A percentile compares a stretch with the other conserved stretches of the same genome.
Conservation (phyloP, 2,797 vertebrate genomes). For the Macrochelys suwanniensis region DNA sequence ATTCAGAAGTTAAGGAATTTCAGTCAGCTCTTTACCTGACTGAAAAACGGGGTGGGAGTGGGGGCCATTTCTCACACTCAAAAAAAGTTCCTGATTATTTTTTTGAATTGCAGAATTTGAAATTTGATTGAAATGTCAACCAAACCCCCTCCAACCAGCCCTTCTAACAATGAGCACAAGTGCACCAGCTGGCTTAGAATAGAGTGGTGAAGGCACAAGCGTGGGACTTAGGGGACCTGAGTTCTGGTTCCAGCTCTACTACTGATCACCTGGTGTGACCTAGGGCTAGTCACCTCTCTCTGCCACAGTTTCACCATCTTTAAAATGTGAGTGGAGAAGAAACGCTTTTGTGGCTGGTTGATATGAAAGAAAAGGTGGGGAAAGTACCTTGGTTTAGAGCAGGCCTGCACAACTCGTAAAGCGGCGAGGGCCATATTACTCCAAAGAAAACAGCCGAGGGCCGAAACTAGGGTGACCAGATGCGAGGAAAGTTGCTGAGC, state of each 20-base stretch:
- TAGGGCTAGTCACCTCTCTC: slow-evolving; percentile 64
- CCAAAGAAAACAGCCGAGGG: no score
- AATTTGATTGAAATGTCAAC: background rate
- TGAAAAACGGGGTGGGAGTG: background rate
- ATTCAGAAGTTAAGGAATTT: background rate
- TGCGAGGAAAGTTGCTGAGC: no score
- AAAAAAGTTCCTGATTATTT: slow-evolving; percentile 6
- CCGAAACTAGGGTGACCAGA: no score
- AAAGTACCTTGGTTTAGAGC: background rate
- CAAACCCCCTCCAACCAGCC: background rate
- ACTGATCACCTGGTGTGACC: slow-evolving; percentile 63
- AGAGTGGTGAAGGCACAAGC: slow-evolving; percentile 53
- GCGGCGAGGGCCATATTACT: no score
- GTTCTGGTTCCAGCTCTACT: slow-evolving; percentile 65
- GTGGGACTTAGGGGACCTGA: slow-evolving; percentile 44
- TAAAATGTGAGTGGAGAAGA: slow-evolving; percentile 36
- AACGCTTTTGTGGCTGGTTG: background rate
- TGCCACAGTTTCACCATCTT: slow-evolving; percentile 60
- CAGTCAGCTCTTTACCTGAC: background rate
- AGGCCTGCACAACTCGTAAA: no score
- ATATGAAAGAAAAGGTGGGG: background rate
- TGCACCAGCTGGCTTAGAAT: slow-evolving; percentile 57
- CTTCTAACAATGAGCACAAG: background rate
- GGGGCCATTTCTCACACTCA: background rate
- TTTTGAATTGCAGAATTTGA: background rate